Evolutionary conservation across 2,888 invertebrate genomes (phyloP).

Genomic region (Agrilus mali): DNA sequence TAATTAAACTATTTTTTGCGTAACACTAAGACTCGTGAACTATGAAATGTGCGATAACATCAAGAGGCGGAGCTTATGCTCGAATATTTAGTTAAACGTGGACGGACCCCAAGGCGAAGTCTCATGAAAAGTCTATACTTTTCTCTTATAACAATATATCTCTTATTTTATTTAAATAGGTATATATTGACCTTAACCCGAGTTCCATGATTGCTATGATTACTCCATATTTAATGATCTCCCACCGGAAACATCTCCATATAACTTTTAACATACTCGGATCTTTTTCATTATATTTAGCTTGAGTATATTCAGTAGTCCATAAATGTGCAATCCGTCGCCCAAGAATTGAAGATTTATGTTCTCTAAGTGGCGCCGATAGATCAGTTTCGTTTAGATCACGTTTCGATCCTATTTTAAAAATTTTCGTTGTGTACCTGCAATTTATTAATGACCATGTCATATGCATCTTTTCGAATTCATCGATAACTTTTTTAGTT

Average conservation of each 20-base stretch:
- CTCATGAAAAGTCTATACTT: too few species aligned
- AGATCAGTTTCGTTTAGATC: conserved; percentile 41
- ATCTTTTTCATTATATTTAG: conserved; percentile 31
- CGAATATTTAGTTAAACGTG: too few species aligned
- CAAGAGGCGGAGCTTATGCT: too few species aligned
- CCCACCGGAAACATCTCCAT: conserved; percentile 41
- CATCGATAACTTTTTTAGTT: conserved; percentile 2
- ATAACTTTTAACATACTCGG: conserved; percentile 48
- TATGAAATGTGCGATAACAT: too few species aligned
- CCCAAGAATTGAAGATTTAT: conserved; percentile 47
- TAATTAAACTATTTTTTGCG: too few species aligned
- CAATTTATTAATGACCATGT: not conserved
- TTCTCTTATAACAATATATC: too few species aligned
- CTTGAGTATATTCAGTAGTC: conserved; percentile 41
- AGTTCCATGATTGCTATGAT: conserved; percentile 40
- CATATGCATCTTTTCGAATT: not conserved
- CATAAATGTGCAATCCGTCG: conserved; percentile 46
- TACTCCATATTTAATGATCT: conserved; percentile 44
- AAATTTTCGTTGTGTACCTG: conserved; percentile 25
- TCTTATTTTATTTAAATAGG: too few species aligned
- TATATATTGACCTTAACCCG: conserved; percentile 32
- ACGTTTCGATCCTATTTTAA: conserved; percentile 21
- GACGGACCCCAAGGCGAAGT: too few species aligned
- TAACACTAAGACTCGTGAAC: too few species aligned
- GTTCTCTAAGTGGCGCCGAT: conserved; percentile 49